Percentiles rank a stretch among this genome's conserved stretches.
Evolutionary conservation across 2,113 vertebrate species (phyloP).

Genomic region (Noctilio leporinus): DNA sequence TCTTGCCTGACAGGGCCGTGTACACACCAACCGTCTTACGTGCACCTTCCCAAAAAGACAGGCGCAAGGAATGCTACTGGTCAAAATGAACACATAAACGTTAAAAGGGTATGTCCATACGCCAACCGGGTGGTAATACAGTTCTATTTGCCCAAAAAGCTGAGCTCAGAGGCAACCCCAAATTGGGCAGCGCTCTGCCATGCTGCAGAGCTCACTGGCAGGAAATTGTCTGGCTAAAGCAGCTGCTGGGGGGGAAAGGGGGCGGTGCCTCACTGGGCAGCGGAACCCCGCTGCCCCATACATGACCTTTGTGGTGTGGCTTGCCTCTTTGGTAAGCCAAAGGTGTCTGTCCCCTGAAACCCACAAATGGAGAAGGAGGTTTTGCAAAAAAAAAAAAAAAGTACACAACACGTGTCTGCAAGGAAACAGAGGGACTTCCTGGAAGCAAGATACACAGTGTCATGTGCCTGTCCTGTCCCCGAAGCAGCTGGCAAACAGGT

Average conservation of each 20-base stretch:
- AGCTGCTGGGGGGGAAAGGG: accelerated
- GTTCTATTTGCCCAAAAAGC: neutral
- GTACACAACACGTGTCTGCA: too few species aligned
- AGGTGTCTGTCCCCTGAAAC: neutral
- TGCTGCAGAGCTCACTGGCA: accelerated
- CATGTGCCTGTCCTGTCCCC: accelerated
- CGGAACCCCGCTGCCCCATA: accelerated
- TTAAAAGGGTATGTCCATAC: neutral
- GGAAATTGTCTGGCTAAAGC: neutral
- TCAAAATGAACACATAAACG: neutral
- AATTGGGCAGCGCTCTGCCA: neutral
- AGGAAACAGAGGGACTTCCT: neutral
- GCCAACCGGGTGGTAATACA: neutral
- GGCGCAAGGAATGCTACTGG: neutral
- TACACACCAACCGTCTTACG: too few species aligned
- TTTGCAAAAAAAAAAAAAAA: neutral
- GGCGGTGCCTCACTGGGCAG: accelerated
- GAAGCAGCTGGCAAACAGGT: neutral
- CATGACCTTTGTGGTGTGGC: accelerated
- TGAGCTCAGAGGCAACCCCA: neutral
- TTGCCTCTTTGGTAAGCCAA: neutral
- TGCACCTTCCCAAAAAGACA: neutral
- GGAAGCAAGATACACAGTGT: neutral
- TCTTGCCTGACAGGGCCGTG: neutral
- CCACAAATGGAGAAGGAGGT: neutral